A percentile compares a stretch with the other conserved stretches of the same genome.
Conservation (phyloP, 92 coral and sea anemone genomes). For the Porites divaricata region DNA sequence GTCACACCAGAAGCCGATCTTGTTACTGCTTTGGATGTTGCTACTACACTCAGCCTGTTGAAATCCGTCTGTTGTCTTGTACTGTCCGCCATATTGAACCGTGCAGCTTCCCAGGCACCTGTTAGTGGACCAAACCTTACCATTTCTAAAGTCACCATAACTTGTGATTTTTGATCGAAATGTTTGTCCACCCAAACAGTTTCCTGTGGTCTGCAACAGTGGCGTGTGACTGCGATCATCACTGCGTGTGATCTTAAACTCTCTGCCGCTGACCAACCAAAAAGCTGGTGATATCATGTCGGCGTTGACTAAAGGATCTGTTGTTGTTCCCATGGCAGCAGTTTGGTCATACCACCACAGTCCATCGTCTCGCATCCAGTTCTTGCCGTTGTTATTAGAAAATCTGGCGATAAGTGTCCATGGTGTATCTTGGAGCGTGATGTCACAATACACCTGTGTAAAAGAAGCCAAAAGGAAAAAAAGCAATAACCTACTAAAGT, state of each 20-base stretch:
- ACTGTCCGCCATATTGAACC: slow-evolving; percentile 49
- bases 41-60: slow-evolving; percentile 27
- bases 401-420: neutral
- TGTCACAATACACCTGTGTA: too few species aligned
- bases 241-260: slow-evolving; percentile 56
- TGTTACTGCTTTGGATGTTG: slow-evolving; percentile 23
- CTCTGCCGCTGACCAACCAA: slow-evolving; percentile 35
- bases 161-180: slow-evolving; percentile 50
- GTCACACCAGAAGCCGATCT: slow-evolving; percentile 56
- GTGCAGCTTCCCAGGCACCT: slow-evolving; percentile 49
- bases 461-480: too few species aligned
- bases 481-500: too few species aligned
- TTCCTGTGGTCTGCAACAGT: slow-evolving; percentile 10
- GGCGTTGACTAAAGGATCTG: slow-evolving; percentile 10
- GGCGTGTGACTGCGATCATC: slow-evolving; percentile 44
- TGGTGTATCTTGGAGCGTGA: too few species aligned
- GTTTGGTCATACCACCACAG: slow-evolving; percentile 36
- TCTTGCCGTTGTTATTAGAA: slow-evolving; percentile 6
- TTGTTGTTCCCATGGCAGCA: neutral
- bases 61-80: slow-evolving; percentile 45
- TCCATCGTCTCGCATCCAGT: slow-evolving; percentile 41
- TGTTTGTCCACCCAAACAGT: slow-evolving; percentile 35
- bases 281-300: slow-evolving; percentile 60
- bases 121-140: neutral
- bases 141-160: slow-evolving; percentile 44